Evolutionary conservation across 2,113 vertebrate genomes (phyloP).

Genomic region (Sakesphorus luctuosus): DNA sequence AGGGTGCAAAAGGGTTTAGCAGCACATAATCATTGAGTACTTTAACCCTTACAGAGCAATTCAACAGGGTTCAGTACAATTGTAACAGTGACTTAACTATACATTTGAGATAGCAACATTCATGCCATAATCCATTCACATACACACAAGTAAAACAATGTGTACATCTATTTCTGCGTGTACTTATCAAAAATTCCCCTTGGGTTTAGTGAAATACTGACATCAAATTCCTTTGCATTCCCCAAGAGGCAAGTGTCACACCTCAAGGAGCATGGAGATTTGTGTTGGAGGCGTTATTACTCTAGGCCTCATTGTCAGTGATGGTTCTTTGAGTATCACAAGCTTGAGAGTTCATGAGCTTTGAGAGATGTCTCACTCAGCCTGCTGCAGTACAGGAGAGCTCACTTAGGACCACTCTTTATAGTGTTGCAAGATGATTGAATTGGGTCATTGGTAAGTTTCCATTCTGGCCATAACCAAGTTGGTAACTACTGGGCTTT

Average conservation of each 20-base stretch:
- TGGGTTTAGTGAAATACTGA: background rate
- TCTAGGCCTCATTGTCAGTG: background rate
- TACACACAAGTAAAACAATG: background rate
- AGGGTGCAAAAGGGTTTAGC: background rate
- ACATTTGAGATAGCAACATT: background rate
- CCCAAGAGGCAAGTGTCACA: background rate
- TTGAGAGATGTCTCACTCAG: background rate
- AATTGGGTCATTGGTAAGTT: background rate
- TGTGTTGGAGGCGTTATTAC: background rate
- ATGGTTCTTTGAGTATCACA: background rate
- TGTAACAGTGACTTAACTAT: background rate
- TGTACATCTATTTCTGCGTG: background rate
- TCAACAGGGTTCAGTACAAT: background rate
- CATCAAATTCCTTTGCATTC: background rate
- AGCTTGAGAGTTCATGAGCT: background rate
- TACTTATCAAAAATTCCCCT: background rate
- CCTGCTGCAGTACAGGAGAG: background rate
- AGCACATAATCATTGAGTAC: background rate
- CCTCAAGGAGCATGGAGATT: background rate
- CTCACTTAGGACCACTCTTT: background rate
- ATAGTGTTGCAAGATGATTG: background rate
- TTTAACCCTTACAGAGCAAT: background rate
- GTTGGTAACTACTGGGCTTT: background rate
- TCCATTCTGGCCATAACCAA: background rate
- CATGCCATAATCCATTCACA: background rate